Evolutionary conservation across 2,888 invertebrate genomes (phyloP), one percentile per base, ranked within the genome.

Genomic region (Dysmachus trigonus): DNA sequence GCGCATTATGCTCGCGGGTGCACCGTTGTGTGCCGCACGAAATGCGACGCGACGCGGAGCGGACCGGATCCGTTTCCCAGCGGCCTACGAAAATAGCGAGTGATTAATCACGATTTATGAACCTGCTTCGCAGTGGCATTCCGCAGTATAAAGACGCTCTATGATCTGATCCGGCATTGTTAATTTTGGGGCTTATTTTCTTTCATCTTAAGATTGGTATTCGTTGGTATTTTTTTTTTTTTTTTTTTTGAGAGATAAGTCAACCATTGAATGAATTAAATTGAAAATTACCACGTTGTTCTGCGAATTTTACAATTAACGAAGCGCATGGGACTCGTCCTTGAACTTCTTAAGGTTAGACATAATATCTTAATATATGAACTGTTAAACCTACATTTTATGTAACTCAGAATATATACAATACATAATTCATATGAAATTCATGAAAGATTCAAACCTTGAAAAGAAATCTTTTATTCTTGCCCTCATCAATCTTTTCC

Each of bases 11-110:
- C 35, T 73, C 13, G 31, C 31, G 27, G 13, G 31, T 73, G 73
- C 73, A 35, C 10, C 73, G n/a, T 73, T 73, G 73, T 73, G 73
- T 73, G 73, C 31, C 35, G 27, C 73, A 73, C 73, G 73, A 73
- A 73, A 31, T 33, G 73, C 6, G 33, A n/a, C 1, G 72, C 72
- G 15, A 31, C 73, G 73, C 6, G 33, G 33, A 8, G 72, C 72
- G 15, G 27, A 8, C 7, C 62, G 27, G 3, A n/a, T 10, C 27
- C 62, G 22, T n/a, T 62, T 62, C 62, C 62, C 27, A 13, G 0
- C 62, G 2, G 22, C 27, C 62, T 62, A 27, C 62, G 27, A 62
- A 62, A 62, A 62, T 27, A 62, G 62, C 62, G 62, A 62, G 62
- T 62, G 62, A 62, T 62, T 62, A 62, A 62, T 62, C 62, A 13